Percentiles rank a stretch among this genome's conserved stretches.
phyloP scores from a whole-genome alignment of 2,113 vertebrate species.

The Gopherus evgoodei region DNA sequence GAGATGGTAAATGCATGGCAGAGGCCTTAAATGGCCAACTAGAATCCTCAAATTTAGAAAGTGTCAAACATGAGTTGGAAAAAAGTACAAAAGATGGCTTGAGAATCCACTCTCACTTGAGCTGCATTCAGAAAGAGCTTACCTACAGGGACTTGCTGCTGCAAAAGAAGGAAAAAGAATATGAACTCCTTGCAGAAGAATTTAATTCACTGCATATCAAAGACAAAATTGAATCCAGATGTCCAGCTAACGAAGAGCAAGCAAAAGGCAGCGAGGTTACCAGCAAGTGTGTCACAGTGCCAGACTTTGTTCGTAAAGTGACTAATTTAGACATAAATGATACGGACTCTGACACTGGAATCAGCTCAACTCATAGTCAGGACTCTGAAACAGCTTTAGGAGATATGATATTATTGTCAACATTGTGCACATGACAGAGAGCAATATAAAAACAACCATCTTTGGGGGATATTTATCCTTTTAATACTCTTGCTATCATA shows the following conservation, averaged over 20 bases:
- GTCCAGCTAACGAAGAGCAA: constrained; percentile 63
- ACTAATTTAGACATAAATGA: constrained; percentile 86
- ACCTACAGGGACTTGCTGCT: constrained; percentile 81
- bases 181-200: constrained; percentile 87
- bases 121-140: constrained; percentile 89
- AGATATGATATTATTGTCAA: constrained; percentile 75
- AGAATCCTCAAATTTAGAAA: constrained; percentile 79
- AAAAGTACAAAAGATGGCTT: constrained; percentile 87
- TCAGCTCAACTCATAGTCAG: constrained; percentile 97
- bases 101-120: constrained; percentile 83
- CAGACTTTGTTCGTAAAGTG: constrained; percentile 78
- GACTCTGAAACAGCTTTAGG: constrained; percentile 89
- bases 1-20: constrained; percentile 9
- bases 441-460: neutral
- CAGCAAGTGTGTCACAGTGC: constrained; percentile 22
- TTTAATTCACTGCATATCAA: constrained; percentile 81
- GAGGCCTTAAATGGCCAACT: constrained; percentile 50
- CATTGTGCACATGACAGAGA: neutral
- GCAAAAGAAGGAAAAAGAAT: constrained; percentile 89
- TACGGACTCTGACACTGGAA: constrained; percentile 98
- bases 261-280: constrained; percentile 57
- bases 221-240: constrained; percentile 64
- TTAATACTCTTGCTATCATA: neutral
- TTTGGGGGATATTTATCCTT: constrained; percentile 33
- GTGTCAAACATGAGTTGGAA: constrained; percentile 84